These are phyloP conservation scores for Cecropterus lyciades DNA, from an alignment of 1,140 invertebrate genomes.

Conservation along the genomic window DNA sequence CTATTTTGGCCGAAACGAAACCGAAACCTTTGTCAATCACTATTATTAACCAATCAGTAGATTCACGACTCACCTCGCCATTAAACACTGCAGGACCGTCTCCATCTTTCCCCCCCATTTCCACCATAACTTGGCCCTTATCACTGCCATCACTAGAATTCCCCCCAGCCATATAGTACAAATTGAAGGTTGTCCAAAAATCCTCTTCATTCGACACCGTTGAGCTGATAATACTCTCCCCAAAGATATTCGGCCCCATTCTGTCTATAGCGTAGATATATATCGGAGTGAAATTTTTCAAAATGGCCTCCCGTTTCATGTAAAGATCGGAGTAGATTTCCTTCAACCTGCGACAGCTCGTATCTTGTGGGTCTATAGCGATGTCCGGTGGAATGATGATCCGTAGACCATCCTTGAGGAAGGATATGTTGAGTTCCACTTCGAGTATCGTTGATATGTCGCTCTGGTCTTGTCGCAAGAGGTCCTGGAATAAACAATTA, in stretches of 20 bases:
- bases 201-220: slow-evolving; percentile 61
- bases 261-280: slow-evolving; percentile 75
- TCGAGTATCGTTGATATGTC: slow-evolving; percentile 89
- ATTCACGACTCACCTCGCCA: slow-evolving; percentile 55
- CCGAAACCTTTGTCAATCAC: too few species aligned
- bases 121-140: slow-evolving; percentile 29
- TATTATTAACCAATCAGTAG: too few species aligned
- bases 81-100: slow-evolving; percentile 61
- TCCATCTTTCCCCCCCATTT: slow-evolving; percentile 37
- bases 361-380: slow-evolving; percentile 50
- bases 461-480: slow-evolving; percentile 85
- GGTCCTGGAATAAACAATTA: slow-evolving; percentile 86
- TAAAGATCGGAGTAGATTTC: slow-evolving; percentile 68
- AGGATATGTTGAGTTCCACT: slow-evolving; percentile 88
- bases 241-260: slow-evolving; percentile 67
- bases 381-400: slow-evolving; percentile 89
- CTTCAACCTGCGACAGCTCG: slow-evolving; percentile 54
- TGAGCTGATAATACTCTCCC: slow-evolving; percentile 56
- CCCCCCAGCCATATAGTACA: slow-evolving; percentile 57
- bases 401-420: slow-evolving; percentile 90
- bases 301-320: slow-evolving; percentile 63
- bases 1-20: too few species aligned
- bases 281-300: slow-evolving; percentile 70
- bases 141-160: slow-evolving; percentile 38
- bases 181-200: slow-evolving; percentile 65